These are phyloP conservation scores for Chlorops oryzae DNA, from an alignment of 1,140 invertebrate species.

Conservation along the genomic window DNA sequence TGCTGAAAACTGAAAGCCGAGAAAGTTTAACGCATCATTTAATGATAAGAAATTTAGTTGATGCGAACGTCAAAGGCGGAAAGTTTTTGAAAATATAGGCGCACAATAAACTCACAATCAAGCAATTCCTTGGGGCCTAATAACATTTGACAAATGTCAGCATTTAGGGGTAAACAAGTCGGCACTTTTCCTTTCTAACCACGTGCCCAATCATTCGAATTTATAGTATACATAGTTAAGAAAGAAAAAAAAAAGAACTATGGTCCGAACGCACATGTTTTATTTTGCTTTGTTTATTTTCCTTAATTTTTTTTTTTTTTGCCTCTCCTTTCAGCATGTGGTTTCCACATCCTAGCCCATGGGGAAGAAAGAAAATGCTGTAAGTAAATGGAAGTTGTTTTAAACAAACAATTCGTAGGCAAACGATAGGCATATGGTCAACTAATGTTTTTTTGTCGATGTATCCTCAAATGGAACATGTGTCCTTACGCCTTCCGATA, in stretches of 20 bases:
- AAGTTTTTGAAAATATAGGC: conserved; percentile 4
- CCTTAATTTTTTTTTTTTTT: background rate
- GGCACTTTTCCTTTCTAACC: conserved; percentile 6
- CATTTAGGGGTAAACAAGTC: conserved; percentile 20
- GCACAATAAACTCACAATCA: conserved; percentile 11
- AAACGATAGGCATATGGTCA: background rate
- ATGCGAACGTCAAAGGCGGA: background rate
- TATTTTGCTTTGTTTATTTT: background rate
- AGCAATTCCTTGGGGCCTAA: conserved; percentile 38
- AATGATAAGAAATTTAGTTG: too few species aligned
- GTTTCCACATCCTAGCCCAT: background rate
- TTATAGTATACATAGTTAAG: too few species aligned
- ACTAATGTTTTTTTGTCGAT: background rate
- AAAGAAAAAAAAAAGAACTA: too few species aligned
- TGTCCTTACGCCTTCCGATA: too few species aligned
- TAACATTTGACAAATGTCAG: conserved; percentile 46
- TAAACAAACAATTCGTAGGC: background rate
- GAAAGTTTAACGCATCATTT: too few species aligned
- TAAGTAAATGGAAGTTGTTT: background rate
- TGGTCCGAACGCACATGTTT: too few species aligned
- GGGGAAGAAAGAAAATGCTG: background rate
- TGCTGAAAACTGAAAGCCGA: too few species aligned
- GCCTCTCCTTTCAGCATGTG: background rate
- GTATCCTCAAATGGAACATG: too few species aligned
- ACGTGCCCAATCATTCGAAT: too few species aligned